A percentile compares a stretch with the other conserved stretches of the same genome.
Evolutionary conservation across 2,113 vertebrate species (phyloP).

Genomic region (Oncorhynchus kisutch): DNA sequence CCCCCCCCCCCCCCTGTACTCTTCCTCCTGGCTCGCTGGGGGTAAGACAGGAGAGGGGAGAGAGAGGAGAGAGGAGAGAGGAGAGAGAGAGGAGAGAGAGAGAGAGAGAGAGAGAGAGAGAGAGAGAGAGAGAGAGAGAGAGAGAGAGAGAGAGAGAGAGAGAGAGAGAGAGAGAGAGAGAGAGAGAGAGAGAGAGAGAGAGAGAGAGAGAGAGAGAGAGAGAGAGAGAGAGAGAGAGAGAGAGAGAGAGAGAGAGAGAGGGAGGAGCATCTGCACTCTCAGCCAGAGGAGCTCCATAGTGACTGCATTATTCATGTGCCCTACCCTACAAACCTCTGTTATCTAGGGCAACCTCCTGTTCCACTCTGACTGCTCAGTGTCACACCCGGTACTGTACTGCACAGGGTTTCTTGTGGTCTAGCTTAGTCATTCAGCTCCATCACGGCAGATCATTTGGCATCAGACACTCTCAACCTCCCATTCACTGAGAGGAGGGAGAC

Average conservation of each 20-base stretch:
- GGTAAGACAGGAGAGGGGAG: conserved; percentile 21
- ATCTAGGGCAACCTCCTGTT: conserved; percentile 65
- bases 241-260: conserved; percentile 42
- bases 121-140: conserved; percentile 18
- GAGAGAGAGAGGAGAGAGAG: too few relatives aligned
- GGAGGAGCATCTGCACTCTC: conserved; percentile 56
- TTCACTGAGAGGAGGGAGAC: conserved; percentile 46
- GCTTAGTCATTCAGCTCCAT: conserved; percentile 44
- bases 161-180: too few relatives aligned
- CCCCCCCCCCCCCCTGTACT: conserved; percentile 13
- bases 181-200: conserved; percentile 26
- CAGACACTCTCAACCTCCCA: conserved; percentile 40
- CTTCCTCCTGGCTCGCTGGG: conserved; percentile 20
- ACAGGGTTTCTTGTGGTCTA: conserved; percentile 17
- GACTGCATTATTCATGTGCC: conserved; percentile 70
- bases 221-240: conserved; percentile 7
- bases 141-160: conserved; percentile 45
- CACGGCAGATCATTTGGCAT: conserved; percentile 31
- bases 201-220: conserved; percentile 20
- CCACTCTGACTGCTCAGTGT: conserved; percentile 49
- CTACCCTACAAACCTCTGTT: conserved; percentile 51
- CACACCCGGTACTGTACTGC: conserved; percentile 42
- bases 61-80: too few relatives aligned
- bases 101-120: conserved; percentile 22
- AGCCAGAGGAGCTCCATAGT: conserved; percentile 57